phyloP scores from a whole-genome alignment of 2,797 vertebrate genomes.

The Thripadectes ignobilis region DNA sequence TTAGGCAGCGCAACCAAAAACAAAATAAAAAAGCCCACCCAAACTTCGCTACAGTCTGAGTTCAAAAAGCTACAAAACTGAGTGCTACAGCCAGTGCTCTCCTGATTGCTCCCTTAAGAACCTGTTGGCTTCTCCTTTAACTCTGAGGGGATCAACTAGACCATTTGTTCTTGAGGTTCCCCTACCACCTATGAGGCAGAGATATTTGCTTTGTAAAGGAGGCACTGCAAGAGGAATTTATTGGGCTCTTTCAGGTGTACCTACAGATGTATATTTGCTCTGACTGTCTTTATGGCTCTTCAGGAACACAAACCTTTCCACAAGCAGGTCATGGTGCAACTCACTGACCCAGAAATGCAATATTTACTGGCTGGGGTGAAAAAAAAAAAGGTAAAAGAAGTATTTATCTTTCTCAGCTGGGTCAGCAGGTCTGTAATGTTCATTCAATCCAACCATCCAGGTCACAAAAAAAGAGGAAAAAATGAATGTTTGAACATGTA shows the following conservation, averaged over 20 bases:
- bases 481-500: background rate
- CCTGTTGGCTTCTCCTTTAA: background rate
- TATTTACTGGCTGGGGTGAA: background rate
- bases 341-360: background rate
- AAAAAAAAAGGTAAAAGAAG: background rate
- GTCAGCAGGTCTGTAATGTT: background rate
- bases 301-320: background rate
- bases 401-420: background rate
- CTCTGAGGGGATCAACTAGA: background rate
- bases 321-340: background rate
- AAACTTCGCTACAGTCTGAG: background rate
- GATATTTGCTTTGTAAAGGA: background rate
- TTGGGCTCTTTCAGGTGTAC: background rate
- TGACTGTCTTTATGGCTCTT: background rate
- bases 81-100: background rate
- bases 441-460: background rate
- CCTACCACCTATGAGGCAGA: background rate
- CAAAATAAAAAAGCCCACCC: rapidly evolving
- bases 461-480: background rate
- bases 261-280: background rate
- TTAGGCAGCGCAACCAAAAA: background rate
- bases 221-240: background rate
- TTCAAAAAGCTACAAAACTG: background rate
- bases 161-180: background rate
- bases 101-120: background rate